Conservation (phyloP, 2,797 vertebrate genomes). For the Danio aesculapii region DNA sequence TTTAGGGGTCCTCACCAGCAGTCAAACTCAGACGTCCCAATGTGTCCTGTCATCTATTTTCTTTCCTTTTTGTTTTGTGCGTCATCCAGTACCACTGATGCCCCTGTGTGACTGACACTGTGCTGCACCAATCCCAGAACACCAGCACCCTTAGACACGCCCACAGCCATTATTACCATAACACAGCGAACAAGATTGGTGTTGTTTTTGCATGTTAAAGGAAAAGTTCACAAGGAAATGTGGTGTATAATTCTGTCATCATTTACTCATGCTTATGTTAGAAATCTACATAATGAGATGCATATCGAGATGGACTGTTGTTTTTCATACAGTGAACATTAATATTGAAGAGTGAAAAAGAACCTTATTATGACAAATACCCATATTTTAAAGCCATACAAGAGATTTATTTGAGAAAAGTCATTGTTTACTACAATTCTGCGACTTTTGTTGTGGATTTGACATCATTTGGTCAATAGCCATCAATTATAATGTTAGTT, state of each 20-base stretch:
- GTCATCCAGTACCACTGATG: slow-evolving; percentile 10
- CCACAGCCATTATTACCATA: not conserved
- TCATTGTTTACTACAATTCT: not conserved
- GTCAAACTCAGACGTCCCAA: slow-evolving; percentile 69
- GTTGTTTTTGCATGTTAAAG: not conserved
- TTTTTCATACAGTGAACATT: not conserved
- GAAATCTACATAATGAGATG: not conserved
- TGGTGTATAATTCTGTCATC: not conserved
- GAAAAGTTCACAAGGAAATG: not conserved
- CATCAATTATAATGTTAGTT: not conserved
- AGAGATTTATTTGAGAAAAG: not conserved
- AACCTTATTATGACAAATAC: not conserved
- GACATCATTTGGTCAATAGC: not conserved
- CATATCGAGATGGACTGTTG: not conserved
- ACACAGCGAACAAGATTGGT: too few species aligned
- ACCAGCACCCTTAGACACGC: slow-evolving; percentile 35
- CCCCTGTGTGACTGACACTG: slow-evolving; percentile 33
- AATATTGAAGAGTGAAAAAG: not conserved
- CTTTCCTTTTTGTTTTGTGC: slow-evolving; percentile 46
- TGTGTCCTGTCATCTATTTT: slow-evolving; percentile 64
- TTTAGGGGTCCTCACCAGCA: slow-evolving; percentile 66
- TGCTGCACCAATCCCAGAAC: slow-evolving; percentile 21
- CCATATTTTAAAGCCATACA: not conserved
- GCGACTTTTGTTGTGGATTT: not conserved
- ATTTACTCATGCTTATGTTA: not conserved